Percentiles rank a stretch among this genome's conserved stretches.
Evolutionary conservation across 2,888 invertebrate species (phyloP).

Genomic region (Lydus trimaculatus): DNA sequence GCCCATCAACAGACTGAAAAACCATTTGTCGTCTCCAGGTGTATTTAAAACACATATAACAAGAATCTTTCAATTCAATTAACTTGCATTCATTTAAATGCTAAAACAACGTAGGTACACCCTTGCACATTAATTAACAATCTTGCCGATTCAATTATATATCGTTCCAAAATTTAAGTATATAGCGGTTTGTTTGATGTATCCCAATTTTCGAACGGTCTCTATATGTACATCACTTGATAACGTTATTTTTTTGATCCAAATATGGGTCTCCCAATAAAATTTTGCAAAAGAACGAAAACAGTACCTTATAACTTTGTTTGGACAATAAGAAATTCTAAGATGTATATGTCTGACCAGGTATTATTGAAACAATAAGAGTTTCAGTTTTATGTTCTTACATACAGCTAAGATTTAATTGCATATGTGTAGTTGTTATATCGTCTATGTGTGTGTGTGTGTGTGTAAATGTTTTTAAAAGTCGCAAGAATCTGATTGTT

Average conservation of each 20-base stretch:
- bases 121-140: constrained; percentile 19
- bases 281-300: background rate
- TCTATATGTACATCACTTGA: background rate
- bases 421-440: constrained; percentile 27
- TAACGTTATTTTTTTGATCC: background rate
- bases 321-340: constrained; percentile 28
- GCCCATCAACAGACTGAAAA: constrained; percentile 20
- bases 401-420: constrained; percentile 24
- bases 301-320: constrained; percentile 12
- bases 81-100: constrained; percentile 30
- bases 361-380: constrained; percentile 32
- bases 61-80: constrained; percentile 30
- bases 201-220: background rate
- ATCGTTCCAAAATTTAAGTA: background rate
- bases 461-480: constrained; percentile 1
- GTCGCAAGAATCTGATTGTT: constrained; percentile 38
- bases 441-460: background rate
- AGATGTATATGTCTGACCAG: constrained; percentile 21
- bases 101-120: constrained; percentile 26
- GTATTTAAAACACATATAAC: constrained; percentile 18
- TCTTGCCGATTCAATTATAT: background rate
- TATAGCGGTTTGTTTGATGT: background rate
- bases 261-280: background rate
- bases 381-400: constrained; percentile 29
- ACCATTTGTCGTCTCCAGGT: constrained; percentile 33